Base-by-base conservation (phyloP, 2,113 vertebrate species). In the Neotoma lepida region DNA sequence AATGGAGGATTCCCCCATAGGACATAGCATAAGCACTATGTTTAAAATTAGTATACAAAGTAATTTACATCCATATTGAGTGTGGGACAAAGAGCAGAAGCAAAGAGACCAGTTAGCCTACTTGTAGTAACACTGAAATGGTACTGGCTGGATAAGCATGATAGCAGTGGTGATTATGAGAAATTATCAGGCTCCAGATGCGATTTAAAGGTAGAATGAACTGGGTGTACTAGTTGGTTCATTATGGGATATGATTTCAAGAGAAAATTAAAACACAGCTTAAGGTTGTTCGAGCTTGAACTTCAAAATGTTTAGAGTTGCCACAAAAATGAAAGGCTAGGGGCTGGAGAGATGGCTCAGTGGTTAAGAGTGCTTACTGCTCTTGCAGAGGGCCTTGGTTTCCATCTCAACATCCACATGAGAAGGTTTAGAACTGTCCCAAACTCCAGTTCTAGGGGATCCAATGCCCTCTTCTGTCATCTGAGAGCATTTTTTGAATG, bases 181-280 rank as follows among this genome's bases (percentile, higher is more conserved):
- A 91, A 89, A 70, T 86, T 22, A 61, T 92, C 39, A 70, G 26
- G 86, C 80, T 94, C 49, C 66, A 58, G 58, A 81, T 77, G n/a
- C 92, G 22, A 80, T 94, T 70, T 70, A 24, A 95, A 96, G 64
- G 58, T 66, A 80, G n/a, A 95, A 46, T 58, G 64, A 28, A 74
- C 26, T 78, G 20, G 0, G 56, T 85, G 80, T 95, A 54, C 58
- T 89, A 71, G 63, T 70, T 13, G 30, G 18, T 26, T 94, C 15
- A 51, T 82, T 64, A 26, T 44, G 35, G 39, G 7, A n/a, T 94
- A 12, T 77, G 28, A 94, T 20, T 78, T 54, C 70, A 63, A 82
- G 49, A 91, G 22, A 89, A 49, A 93, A 76, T 15, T 70, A 56
- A 80, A 78, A 54, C 70, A 51, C 68, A 9, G 46, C 41, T 63